Base-by-base conservation (phyloP, 92 coral and sea anemone genomes). In the Desmophyllum pertusum region DNA sequence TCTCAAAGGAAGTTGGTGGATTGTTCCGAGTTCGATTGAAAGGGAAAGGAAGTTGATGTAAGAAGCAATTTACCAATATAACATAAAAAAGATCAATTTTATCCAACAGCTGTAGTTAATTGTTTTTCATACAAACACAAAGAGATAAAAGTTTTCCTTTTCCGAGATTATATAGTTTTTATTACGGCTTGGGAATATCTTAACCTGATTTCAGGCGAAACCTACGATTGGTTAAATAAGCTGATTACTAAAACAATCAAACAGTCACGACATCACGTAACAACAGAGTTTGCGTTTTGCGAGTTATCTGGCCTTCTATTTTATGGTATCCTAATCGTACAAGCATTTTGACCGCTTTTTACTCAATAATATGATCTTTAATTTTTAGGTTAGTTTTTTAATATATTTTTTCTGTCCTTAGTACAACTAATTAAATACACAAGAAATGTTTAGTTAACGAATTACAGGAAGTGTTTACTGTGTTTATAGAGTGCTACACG, bases 241-340 rank as follows among this genome's bases (percentile, higher is more conserved):
- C 79, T 40, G 86, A 82, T 82, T 82, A 82, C 48, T 55, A 55
- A 71, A 73, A 41, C 86, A 40, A 82, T 82, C 79, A 73, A 15
- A 10, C 27, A 59, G 86, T 82, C 86, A 82, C 86, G 86, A 35
- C 71, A 82, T 82, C 79, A 82, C 86, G 72, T 18, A 55, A 67
- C 19, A 36, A 33, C 27, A 38, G 43, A 15, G 42, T 19, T 67
- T 67, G 45, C 42, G 31, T 48, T 14, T 48, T 48, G 21, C 29
- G 31, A 62, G 38, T 25, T 5, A 29, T 2, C 15, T 31, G 15
- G 35, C 1, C 35, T 25, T 62, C 15, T 27, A 10, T 62, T 62
- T 14, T 11, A 62, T 62, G 35, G 4, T n/a, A 50, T 13, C 4
- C 35, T n/a, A 8, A 25, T 5, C 33, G n/a, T n/a, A n/a, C n/a